phyloP scores from a whole-genome alignment of 2,797 vertebrate species.

The Tarsius wallacei region DNA sequence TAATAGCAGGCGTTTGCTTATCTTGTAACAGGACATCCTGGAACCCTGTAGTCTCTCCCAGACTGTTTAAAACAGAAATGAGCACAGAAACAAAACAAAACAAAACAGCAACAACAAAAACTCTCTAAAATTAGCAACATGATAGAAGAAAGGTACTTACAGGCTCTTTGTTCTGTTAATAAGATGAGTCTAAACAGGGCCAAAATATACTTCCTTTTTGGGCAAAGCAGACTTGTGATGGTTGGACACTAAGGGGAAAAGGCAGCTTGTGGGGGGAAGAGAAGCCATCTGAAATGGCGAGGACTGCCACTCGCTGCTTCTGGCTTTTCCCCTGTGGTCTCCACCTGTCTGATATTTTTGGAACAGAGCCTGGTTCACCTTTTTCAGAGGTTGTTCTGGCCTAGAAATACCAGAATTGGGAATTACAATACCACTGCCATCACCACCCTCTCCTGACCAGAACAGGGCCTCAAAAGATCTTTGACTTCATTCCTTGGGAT shows the following conservation, averaged over 20 bases:
- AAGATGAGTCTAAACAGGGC: constrained; percentile 88
- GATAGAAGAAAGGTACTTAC: constrained; percentile 88
- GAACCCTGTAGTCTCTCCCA: constrained; percentile 97
- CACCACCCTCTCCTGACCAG: background rate
- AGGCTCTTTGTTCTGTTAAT: constrained; percentile 89
- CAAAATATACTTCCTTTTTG: constrained; percentile 88
- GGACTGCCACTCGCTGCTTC: background rate
- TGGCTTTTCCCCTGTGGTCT: constrained; percentile 8
- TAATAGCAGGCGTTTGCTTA: constrained; percentile 99
- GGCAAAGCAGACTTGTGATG: constrained; percentile 79
- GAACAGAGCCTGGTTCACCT: background rate
- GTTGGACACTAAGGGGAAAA: background rate
- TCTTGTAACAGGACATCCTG: constrained; percentile 99
- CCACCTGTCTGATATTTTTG: background rate
- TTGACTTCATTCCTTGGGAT: background rate
- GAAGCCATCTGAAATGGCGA: background rate
- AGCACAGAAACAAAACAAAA: constrained; percentile 86
- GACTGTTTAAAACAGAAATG: constrained; percentile 93
- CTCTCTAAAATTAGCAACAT: constrained; percentile 96
- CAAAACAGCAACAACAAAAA: constrained; percentile 19
- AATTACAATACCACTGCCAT: too few species aligned
- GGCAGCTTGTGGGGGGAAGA: background rate
- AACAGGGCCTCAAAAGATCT: background rate
- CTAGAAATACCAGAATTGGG: too few species aligned
- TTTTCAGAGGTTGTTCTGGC: background rate